Percentiles rank a stretch among this genome's conserved stretches.
phyloP scores from a whole-genome alignment of 2,113 vertebrate species.

The Pteronura brasiliensis region DNA sequence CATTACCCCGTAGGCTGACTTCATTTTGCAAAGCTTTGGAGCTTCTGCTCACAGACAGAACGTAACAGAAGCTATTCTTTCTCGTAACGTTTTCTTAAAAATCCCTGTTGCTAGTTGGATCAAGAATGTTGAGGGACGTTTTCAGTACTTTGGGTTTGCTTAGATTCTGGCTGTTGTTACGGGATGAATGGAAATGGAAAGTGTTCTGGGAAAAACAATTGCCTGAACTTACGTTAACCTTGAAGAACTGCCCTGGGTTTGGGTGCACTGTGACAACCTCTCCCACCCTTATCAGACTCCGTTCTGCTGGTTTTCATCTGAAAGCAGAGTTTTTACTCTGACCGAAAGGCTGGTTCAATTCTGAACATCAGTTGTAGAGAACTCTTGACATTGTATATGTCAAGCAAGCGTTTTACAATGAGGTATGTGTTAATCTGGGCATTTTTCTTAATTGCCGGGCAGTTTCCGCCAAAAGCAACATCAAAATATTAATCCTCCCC shows the following conservation, averaged over 20 bases:
- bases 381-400: conserved; percentile 48
- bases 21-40: not conserved
- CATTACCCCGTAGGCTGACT: not conserved
- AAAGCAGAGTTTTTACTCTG: conserved; percentile 5
- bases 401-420: conserved; percentile 74
- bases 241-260: not conserved
- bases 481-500: conserved; percentile 76
- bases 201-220: conserved; percentile 53
- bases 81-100: not conserved
- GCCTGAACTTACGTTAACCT: conserved; percentile 50
- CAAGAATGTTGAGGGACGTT: conserved; percentile 2
- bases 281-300: conserved; percentile 34
- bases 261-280: not conserved
- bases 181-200: conserved; percentile 59
- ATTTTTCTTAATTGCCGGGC: conserved; percentile 74
- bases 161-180: conserved; percentile 37
- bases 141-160: conserved; percentile 54
- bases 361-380: not conserved
- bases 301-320: not conserved
- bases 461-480: conserved; percentile 83
- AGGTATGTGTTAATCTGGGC: conserved; percentile 85
- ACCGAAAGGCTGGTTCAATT: not conserved
- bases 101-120: conserved; percentile 24
- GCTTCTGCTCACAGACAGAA: not conserved
- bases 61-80: not conserved